phyloP scores from a whole-genome alignment of 2,888 invertebrate genomes.

The Junonia oenone region DNA sequence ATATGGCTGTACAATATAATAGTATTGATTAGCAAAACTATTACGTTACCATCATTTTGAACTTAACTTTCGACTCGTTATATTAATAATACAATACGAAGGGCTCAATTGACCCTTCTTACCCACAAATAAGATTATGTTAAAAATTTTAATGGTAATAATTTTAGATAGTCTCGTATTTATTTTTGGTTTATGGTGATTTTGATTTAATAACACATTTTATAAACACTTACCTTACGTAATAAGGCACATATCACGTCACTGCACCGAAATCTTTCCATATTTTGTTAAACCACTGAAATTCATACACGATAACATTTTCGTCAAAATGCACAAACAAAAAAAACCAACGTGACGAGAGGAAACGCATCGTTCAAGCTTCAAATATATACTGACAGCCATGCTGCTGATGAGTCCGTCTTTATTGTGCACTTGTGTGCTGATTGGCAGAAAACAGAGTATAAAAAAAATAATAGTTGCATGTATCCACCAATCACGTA shows the following conservation, averaged over 20 bases:
- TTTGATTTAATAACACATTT: background rate
- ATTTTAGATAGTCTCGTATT: background rate
- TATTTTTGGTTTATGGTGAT: background rate
- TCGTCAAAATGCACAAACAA: constrained; percentile 75
- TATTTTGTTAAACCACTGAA: constrained; percentile 62
- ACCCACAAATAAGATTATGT: background rate
- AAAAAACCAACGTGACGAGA: constrained; percentile 84
- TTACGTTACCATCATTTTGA: constrained; percentile 31
- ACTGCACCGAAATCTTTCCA: constrained; percentile 79
- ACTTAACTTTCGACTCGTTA: background rate
- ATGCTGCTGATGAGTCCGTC: constrained; percentile 92
- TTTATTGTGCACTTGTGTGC: constrained; percentile 85
- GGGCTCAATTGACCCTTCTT: too few species aligned
- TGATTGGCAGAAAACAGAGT: constrained; percentile 79
- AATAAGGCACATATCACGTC: constrained; percentile 59
- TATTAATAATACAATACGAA: background rate
- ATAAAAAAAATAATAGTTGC: constrained; percentile 54
- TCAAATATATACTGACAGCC: constrained; percentile 99
- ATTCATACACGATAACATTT: constrained; percentile 78
- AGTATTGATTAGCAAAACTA: constrained; percentile 52
- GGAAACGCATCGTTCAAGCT: constrained; percentile 91
- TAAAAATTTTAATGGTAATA: constrained; percentile 1
- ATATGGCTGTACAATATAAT: constrained; percentile 60
- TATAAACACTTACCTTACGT: constrained; percentile 50
- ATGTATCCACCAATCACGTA: constrained; percentile 51